A percentile compares a stretch with the other conserved stretches of the same genome.
phyloP scores from a whole-genome alignment of 2,797 vertebrate genomes.

The Neosilurus hyrtlii region DNA sequence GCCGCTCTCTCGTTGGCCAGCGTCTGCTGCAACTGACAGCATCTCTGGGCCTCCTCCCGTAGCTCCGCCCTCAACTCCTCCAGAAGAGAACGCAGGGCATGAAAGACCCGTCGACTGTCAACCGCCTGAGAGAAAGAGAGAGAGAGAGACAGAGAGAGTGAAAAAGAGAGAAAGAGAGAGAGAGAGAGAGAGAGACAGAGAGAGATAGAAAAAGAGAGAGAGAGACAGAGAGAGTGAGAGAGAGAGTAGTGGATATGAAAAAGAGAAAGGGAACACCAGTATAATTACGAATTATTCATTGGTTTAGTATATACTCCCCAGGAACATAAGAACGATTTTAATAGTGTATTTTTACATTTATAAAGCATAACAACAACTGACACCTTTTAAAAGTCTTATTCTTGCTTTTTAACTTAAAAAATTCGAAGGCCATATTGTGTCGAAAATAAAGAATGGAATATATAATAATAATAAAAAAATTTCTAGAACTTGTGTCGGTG shows the following conservation, averaged over 20 bases:
- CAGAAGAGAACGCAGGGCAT: slow-evolving; percentile 82
- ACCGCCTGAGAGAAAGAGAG: slow-evolving; percentile 69
- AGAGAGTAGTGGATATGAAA: neutral
- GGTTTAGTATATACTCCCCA: too few relatives aligned
- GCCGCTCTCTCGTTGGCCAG: slow-evolving; percentile 88
- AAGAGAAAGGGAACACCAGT: neutral
- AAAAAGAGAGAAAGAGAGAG: neutral
- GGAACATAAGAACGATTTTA: too few relatives aligned
- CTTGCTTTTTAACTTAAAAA: too few relatives aligned
- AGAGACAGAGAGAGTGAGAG: neutral
- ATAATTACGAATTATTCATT: neutral
- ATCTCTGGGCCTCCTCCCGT: slow-evolving; percentile 80
- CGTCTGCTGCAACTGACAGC: slow-evolving; percentile 83
- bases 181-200: neutral
- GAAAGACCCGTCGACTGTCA: slow-evolving; percentile 84
- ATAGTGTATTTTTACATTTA: too few relatives aligned
- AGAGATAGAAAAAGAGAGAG: neutral
- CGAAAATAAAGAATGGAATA: too few relatives aligned
- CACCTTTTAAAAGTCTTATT: too few relatives aligned
- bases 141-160: neutral
- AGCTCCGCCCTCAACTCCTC: slow-evolving; percentile 89
- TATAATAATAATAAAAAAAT: too few relatives aligned
- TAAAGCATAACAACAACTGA: too few relatives aligned
- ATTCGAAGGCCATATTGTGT: too few relatives aligned
- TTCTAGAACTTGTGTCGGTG: too few relatives aligned